Evolutionary conservation across 2,113 vertebrate genomes (phyloP), one percentile per base, ranked within the genome.

Genomic region (Polyodon spathula): DNA sequence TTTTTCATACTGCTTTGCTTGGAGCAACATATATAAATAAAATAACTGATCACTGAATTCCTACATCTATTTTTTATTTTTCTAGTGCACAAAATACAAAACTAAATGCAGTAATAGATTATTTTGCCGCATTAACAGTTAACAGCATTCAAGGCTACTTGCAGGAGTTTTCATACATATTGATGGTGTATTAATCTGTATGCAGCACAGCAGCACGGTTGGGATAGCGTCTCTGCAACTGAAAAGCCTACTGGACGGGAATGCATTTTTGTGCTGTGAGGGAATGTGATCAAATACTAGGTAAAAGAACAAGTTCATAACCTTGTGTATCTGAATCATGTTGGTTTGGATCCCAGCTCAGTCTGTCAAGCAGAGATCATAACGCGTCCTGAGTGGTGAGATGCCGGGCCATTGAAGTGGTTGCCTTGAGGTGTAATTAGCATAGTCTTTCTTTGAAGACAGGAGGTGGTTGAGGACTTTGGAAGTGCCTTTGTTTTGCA

Each of bases 131-230:
- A 27, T 27, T 27, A 27, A 27, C 27, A 27, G 27, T 27, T 27
- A 27, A 27, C 27, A 27, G 27, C 27, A 27, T 27, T 27, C 27
- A 27, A n/a, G 27, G 27, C 27, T 27, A 3, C 27, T 27, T 27
- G 27, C 27, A 27, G 27, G 1, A 27, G 27, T 27, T 27, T 27
- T 27, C 27, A 27, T 27, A 27, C 27, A 27, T 12, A 41, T 64
- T 44, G 5, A 57, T 56, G 16, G 53, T 55, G 65, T 12, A 16
- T 79, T 81, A 68, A 84, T 87, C 63, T 43, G 75, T 76, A 85
- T 87, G 72, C 82, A 54, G 37, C 58, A 38, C 82, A 54, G 37
- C 58, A 38, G 48, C 78, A 76, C n/a, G 50, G 48, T 51, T 66
- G 15, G 59, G 76, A 10, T 74, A 77, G 76, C 74, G 76, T 58